Conservation (phyloP, 1,140 invertebrate genomes). For the Brachionus sp. region DNA sequence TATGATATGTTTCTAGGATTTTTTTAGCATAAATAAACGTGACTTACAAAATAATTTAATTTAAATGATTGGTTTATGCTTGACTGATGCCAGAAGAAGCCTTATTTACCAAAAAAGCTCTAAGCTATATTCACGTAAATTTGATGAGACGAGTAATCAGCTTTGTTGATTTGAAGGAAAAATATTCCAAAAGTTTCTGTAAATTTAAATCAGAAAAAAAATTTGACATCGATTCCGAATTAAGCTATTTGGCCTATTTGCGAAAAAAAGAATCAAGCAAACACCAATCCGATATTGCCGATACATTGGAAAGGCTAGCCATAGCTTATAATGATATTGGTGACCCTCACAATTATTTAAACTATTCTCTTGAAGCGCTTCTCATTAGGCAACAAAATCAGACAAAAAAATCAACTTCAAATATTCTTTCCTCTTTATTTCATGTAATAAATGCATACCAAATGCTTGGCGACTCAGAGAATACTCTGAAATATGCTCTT, state of each 20-base stretch:
- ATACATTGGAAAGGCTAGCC: background rate
- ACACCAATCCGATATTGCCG: background rate
- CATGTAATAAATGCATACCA: background rate
- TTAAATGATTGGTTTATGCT: too few species aligned
- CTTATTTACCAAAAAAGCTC: too few species aligned
- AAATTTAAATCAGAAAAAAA: background rate
- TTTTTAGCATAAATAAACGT: too few species aligned
- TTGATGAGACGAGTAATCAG: background rate
- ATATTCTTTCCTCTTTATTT: background rate
- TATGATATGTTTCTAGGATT: too few species aligned
- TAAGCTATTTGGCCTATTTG: background rate
- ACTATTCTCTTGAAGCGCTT: background rate
- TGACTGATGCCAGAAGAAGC: too few species aligned
- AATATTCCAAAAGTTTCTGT: background rate
- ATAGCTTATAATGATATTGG: background rate
- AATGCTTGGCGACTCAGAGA: background rate
- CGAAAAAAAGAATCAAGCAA: background rate
- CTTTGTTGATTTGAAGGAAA: background rate
- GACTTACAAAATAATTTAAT: too few species aligned
- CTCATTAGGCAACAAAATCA: background rate
- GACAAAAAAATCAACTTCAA: background rate
- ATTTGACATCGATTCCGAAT: background rate
- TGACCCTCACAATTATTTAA: background rate
- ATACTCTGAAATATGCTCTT: background rate
- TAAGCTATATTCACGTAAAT: too few species aligned